phyloP scores from a whole-genome alignment of 1,140 invertebrate species.

The Melanaphis sacchari region DNA sequence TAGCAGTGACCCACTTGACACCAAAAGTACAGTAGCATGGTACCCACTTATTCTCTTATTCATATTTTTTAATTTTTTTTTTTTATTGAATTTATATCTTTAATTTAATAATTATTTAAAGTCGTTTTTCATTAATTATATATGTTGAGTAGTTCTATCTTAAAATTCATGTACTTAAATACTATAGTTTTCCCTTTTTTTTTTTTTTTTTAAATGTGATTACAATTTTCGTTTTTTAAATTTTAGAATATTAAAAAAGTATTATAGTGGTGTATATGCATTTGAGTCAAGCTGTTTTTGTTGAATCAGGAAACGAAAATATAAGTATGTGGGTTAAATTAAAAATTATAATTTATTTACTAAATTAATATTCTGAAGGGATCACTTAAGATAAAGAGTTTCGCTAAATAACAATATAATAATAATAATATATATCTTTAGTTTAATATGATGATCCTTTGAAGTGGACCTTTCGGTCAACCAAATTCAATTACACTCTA shows the following conservation, averaged over 20 bases:
- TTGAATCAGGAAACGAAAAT: not conserved
- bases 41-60: too few relatives aligned
- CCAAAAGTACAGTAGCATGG: not conserved
- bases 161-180: not conserved
- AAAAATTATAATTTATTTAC: slow-evolving; percentile 2
- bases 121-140: not conserved
- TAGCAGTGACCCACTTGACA: too few relatives aligned
- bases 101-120: not conserved
- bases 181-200: too few relatives aligned
- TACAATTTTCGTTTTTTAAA: not conserved
- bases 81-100: not conserved
- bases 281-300: not conserved
- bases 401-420: slow-evolving; percentile 25
- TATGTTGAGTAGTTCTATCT: not conserved
- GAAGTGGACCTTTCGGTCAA: slow-evolving; percentile 51
- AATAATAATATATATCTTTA: slow-evolving; percentile 2
- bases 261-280: not conserved
- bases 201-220: not conserved
- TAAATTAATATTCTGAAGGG: not conserved
- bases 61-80: too few relatives aligned
- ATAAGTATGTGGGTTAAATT: not conserved
- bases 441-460: not conserved
- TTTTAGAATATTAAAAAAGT: not conserved
- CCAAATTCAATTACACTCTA: slow-evolving; percentile 28
- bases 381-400: slow-evolving; percentile 15